Evolutionary conservation across 2,797 vertebrate species (phyloP), one percentile per base, ranked within the genome.

Genomic region (Pantherophis alleghaniensis): DNA sequence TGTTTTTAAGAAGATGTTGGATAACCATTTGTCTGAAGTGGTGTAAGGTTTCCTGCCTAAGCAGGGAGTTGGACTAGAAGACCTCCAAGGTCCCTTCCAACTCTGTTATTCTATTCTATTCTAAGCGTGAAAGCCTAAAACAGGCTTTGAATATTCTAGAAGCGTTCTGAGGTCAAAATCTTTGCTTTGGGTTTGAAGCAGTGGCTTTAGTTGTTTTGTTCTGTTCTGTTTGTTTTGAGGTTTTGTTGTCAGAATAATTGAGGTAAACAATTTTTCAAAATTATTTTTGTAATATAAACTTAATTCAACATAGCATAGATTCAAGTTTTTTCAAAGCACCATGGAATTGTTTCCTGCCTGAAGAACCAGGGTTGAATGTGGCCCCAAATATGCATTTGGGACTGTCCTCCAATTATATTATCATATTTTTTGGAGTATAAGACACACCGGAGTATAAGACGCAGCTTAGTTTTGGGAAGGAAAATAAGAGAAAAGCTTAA

Each of bases 261-360:
- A 20, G 16, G 32, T 20, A 37, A 74, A 61, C 60, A 10, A 10
- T 11, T 61, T 61, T 61, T 24, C 26, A 14, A 6, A 14, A 56
- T 56, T 14, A 59, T n/a, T 32, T 69, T 37, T 37, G 32, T 74
- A 37, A 66, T 90, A 66, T 53, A 89, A 88, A 37, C 47, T 5
- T 63, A 87, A 90, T 42, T 12, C 1, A 7, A n/a, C 79, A 47
- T 53, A 5, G 93, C 87, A 0, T n/a, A 93, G 90, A 92, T 94
- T 92, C 69, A 59, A 5, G 0, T 20, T 90, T 93, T 79, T 66
- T 93, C n/a, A 56, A 87, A 24, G 24, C 94, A 93, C 61, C 18
- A 92, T 2, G 59, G 93, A 92, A n/a, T 79, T 37, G 5, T 37
- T 74, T 74, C 32, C 16, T 74, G 69, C 2, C 66, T 74, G n/a